Conservation (phyloP, 2,113 vertebrate species). For the Colinus virginianus region DNA sequence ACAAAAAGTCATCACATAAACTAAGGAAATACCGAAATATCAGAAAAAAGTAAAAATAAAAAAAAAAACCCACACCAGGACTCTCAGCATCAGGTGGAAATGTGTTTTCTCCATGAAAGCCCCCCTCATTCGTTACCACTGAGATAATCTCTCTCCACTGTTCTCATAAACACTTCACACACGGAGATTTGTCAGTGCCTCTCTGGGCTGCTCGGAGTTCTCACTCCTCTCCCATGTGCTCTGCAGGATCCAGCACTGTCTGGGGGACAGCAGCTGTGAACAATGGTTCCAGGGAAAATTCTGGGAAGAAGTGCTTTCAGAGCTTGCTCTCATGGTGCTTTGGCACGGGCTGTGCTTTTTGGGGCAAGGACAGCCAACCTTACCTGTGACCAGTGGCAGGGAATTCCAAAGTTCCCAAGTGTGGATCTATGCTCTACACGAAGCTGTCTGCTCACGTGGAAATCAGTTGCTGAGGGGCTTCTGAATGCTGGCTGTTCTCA, state of each 20-base stretch:
- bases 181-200: not conserved
- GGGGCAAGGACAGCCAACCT: not conserved
- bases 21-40: conserved; percentile 62
- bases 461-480: conserved; percentile 30
- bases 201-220: not conserved
- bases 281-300: not conserved
- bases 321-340: not conserved
- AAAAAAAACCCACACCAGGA: not conserved
- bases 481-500: conserved; percentile 51
- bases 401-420: not conserved
- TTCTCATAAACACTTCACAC: not conserved
- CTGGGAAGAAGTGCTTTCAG: not conserved
- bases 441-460: conserved; percentile 5
- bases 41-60: not conserved
- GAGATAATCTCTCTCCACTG: not conserved
- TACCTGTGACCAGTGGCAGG: not conserved
- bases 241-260: not conserved
- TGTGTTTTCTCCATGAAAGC: not conserved
- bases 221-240: not conserved
- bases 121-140: not conserved
- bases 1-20: conserved; percentile 77
- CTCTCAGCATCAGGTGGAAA: conserved; percentile 19
- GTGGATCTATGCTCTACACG: not conserved
- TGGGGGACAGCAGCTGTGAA: not conserved
- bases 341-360: not conserved